Evolutionary conservation across 1,140 invertebrate species (phyloP).

Genomic region (Wiebesia pumilae): DNA sequence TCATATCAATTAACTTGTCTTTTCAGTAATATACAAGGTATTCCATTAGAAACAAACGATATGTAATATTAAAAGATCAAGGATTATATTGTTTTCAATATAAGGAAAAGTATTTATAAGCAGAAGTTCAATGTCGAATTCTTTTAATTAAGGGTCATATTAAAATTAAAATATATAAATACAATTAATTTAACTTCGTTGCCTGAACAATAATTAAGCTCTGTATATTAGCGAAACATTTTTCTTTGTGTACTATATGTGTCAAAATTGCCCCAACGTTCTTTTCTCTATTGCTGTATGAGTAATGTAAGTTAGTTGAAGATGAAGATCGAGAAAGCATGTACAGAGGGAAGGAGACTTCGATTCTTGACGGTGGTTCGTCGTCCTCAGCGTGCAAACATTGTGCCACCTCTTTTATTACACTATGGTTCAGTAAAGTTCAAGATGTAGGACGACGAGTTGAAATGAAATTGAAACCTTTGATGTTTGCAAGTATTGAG

Average conservation of each 20-base stretch:
- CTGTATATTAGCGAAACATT: too few species aligned
- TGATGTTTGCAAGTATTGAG: constrained; percentile 51
- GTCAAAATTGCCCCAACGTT: too few species aligned
- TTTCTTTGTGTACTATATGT: too few species aligned
- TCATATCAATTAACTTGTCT: background rate
- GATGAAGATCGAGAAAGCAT: constrained; percentile 46
- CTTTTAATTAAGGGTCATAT: too few species aligned
- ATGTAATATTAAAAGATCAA: too few species aligned
- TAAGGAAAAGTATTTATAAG: too few species aligned
- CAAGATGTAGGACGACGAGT: constrained; percentile 48
- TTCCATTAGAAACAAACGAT: too few species aligned
- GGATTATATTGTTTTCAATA: too few species aligned
- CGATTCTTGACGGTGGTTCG: background rate
- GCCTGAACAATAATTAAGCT: too few species aligned
- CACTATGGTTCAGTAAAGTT: constrained; percentile 47
- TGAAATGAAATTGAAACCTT: constrained; percentile 56
- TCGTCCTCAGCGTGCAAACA: constrained; percentile 49
- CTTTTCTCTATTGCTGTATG: background rate
- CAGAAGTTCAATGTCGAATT: too few species aligned
- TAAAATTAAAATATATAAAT: too few species aligned
- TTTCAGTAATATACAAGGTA: background rate
- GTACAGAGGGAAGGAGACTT: background rate
- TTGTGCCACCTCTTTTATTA: constrained; percentile 55
- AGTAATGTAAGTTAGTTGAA: constrained; percentile 43
- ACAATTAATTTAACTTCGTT: too few species aligned